Base-by-base conservation (phyloP, 2,797 vertebrate genomes). In the Delichon dasypus region DNA sequence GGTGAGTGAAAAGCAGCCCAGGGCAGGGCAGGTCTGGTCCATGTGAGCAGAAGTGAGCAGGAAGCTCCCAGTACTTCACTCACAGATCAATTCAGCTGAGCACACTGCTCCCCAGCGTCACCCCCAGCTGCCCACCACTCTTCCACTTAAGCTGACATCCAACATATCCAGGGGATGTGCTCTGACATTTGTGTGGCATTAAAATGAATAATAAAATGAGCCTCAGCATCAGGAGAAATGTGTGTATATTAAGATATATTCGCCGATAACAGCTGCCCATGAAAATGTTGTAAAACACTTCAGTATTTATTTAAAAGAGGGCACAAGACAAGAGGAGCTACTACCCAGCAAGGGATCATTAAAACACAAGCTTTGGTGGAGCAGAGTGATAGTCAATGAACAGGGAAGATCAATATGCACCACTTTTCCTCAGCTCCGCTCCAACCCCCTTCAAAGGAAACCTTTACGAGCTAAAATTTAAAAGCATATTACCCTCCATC, bases 391-490 rank as follows among this genome's bases (percentile, higher is more conserved):
- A 81, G 54, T 76, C 73, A 89, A 65, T 1, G 0, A 64, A 78
- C 16, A 80, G 36, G 14, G 14, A 89, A 82, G 68, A 95, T 96
- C 90, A 96, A 87, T 88, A 91, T 29, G 12, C 16, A 18, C 48
- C 48, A 76, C 88, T 94, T 64, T 58, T 38, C 71, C 55, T 27
- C 81, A 70, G 60, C 64, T 75, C 73, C 72, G 64, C 57, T 93
- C 75, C 64, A 53, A 32, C 18, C 62, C 38, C 54, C 73, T 89
- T 94, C 86, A 94, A 89, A 80, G 78, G 38, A 90, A 92, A 87
- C 51, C 72, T 68, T 71, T 62, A 54, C 10, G 19, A 92, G 76
- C 77, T 79, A 36, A 77, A 93, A 86, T 94, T 88, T 88, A 48
- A 58, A 84, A 92, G 79, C 8, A 1, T 30, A 65, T 84, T 86